Base-by-base conservation (phyloP, 2,113 vertebrate genomes). In the Apteryx mantelli region DNA sequence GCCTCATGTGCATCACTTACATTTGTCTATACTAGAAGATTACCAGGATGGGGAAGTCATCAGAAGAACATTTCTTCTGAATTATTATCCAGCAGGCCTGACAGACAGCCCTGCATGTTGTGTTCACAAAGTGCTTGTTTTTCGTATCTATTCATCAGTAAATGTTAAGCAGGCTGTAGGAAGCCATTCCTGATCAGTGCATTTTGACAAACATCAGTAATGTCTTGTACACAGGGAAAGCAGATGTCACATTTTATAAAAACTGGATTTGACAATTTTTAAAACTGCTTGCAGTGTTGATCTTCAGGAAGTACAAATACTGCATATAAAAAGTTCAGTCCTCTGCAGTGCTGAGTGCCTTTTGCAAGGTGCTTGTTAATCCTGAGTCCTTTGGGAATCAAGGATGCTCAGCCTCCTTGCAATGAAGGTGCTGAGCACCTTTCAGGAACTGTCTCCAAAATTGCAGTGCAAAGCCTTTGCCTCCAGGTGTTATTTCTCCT, bases 211-310 rank as follows among this genome's bases (percentile, higher is more conserved):
- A 94, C 55, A 70, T n/a, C 0, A 0, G 19, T 89, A 89, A 92
- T 8, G 1, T 93, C 58, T 90, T 90, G 53, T 68, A 82, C 61
- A 50, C 65, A 66, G 46, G 42, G 50, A 85, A 40, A 94, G 55
- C 66, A 91, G 89, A 50, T 61, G 76, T 76, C 82, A 28, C 32
- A 24, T 89, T 93, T 95, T 64, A 92, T 44, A 64, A 82, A 97
- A 80, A 61, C 68, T 76, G 64, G 58, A 79, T 26, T 7, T 92
- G 86, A 44, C 40, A 80, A 84, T 77, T 82, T 93, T 61, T 93
- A 63, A 94, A 94, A 58, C 53, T 90, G 53, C 36, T 69, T 84
- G 56, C 58, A 76, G 55, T 60, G 16, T 34, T 91, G 50, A 83
- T 94, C n/a, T 82, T 73, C 38, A 38, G 22, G 30, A 93, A 93